A percentile compares a stretch with the other conserved stretches of the same genome.
Conservation (phyloP, 2,797 vertebrate genomes). For the Sus cebifrons region DNA sequence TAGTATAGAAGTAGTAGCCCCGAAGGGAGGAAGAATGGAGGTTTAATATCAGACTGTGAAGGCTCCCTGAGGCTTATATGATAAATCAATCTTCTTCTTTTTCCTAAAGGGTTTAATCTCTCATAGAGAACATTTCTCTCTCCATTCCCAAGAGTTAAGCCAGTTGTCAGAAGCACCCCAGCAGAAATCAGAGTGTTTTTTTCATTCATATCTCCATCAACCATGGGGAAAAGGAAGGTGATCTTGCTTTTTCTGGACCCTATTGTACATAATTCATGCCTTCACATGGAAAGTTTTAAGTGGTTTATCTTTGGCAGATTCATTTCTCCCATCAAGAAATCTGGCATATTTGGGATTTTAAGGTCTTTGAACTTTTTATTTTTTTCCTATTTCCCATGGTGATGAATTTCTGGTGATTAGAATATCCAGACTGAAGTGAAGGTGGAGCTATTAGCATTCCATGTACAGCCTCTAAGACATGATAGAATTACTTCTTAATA, state of each 20-base stretch:
- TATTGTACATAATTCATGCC: not conserved
- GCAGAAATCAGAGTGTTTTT: not conserved
- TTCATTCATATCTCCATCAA: not conserved
- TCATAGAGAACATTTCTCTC: not conserved
- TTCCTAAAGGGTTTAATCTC: not conserved
- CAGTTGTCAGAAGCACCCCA: not conserved
- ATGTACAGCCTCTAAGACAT: not conserved
- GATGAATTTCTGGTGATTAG: not conserved
- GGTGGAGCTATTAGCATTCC: not conserved
- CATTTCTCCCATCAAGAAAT: not conserved
- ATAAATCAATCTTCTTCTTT: not conserved
- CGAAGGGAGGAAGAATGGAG: not conserved
- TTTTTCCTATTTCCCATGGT: not conserved
- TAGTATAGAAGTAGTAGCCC: too few species aligned
- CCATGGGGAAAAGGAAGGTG: not conserved
- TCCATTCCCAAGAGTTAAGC: not conserved
- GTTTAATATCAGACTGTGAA: not conserved
- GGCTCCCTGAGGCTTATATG: too few species aligned
- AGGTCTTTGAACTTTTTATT: not conserved
- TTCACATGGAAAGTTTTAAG: not conserved
- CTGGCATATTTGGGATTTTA: not conserved
- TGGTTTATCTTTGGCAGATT: not conserved
- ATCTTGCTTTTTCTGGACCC: not conserved
- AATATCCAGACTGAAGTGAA: not conserved
- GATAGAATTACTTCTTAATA: not conserved